Evolutionary conservation across 2,113 vertebrate genomes (phyloP).

Genomic region (Chlorocebus sabaeus): DNA sequence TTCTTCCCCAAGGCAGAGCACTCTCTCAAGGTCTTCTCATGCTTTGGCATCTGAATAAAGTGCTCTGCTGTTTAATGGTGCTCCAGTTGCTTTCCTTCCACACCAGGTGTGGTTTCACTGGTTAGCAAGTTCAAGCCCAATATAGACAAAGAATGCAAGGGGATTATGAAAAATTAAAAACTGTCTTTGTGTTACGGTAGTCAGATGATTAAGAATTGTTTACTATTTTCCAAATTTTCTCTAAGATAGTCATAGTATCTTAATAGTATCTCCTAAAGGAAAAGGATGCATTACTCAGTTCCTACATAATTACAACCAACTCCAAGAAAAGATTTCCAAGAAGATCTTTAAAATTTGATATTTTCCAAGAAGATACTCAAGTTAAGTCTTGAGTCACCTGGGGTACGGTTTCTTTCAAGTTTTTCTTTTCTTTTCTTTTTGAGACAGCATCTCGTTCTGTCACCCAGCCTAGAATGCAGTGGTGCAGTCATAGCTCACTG

Average conservation of each 20-base stretch:
- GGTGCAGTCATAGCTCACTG: too few species aligned
- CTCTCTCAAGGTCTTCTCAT: neutral
- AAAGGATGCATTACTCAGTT: neutral
- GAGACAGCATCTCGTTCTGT: too few species aligned
- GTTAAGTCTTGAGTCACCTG: neutral
- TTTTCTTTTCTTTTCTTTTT: neutral
- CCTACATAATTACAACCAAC: neutral
- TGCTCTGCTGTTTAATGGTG: neutral
- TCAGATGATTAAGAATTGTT: neutral
- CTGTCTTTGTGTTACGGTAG: neutral
- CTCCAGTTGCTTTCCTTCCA: neutral
- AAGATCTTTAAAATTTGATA: neutral
- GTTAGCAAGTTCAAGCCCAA: neutral
- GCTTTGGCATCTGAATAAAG: neutral
- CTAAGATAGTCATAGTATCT: neutral
- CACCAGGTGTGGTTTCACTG: neutral
- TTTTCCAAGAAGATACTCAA: slow-evolving; percentile 34
- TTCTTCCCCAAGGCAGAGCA: neutral
- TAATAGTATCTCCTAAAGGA: neutral
- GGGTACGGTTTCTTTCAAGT: neutral
- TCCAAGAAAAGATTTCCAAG: slow-evolving; percentile 14
- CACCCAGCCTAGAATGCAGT: too few species aligned
- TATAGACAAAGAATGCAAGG: neutral
- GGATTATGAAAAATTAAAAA: neutral
- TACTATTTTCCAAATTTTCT: neutral